Evolutionary conservation across 2,113 vertebrate species (phyloP), one percentile per base, ranked within the genome.

Genomic region (Cariama cristata): DNA sequence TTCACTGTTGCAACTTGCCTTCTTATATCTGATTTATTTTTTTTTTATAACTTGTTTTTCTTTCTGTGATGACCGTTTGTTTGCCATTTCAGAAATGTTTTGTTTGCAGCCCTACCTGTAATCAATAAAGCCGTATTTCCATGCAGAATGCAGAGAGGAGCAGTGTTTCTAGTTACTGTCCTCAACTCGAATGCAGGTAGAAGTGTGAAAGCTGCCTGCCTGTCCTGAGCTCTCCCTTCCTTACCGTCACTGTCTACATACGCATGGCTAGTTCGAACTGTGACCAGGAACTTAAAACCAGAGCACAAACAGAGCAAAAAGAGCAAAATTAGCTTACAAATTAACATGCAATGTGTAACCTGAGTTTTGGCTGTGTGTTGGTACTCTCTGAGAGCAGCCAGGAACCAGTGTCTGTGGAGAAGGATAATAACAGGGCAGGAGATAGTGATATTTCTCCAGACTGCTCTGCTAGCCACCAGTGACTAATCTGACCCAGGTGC

Each of bases 1-100:
- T 62, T 96, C 86, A 28, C n/a, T 97, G 97, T 96, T 96, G 55
- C 63, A 90, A 94, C 94, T 94, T 97, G 97, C 73, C 82, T 89
- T 74, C 50, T 82, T 88, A 28, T 40, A 77, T 56, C 62, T 79
- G 76, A 72, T n/a, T 15, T 35, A 33, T 28, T 22, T 15, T 59
- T 47, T 67, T 33, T 49, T 53, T 17, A 17, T 38, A 89, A 64
- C 45, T 79, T 92, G 56, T 85, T 94, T 97, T 94, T 56, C 88
- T 83, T 88, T 73, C 50, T 56, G 33, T 50, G 30, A 56, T 86
- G 45, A 40, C 52, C 30, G 12, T 83, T 94, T 80, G 10, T 71
- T 82, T 93, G 68, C 76, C 42, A n/a, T 88, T 89, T 82, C 58
- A 71, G 77, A 60, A 63, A 11, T 28, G 10, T 66, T 58, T 42